Base-by-base conservation (phyloP, 2,113 vertebrate genomes). In the Herpailurus yagouaroundi region DNA sequence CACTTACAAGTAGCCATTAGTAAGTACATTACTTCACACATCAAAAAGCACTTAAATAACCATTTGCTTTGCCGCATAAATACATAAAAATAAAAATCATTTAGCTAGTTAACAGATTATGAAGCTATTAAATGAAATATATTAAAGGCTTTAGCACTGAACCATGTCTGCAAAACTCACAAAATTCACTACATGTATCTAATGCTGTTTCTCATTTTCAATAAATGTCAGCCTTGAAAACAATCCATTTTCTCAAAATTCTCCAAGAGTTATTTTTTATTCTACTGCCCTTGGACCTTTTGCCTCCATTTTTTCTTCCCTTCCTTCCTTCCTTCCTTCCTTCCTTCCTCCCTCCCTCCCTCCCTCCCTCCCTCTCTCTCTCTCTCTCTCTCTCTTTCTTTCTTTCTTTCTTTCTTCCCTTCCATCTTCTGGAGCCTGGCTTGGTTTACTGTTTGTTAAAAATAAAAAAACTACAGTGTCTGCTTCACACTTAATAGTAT, bases 1-100 rank as follows among this genome's bases (percentile, higher is more conserved):
- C 66, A 93, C 13, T 91, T 87, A 73, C 18, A 29, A 82, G 55
- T 82, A 52, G 63, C 86, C 76, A 80, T 89, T 89, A 55, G 87
- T 84, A 95, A 97, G 81, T 41, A 48, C 41, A 64, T 71, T 80
- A 77, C 52, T 90, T 92, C 41, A n/a, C 66, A 73, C 45, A 96
- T 89, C 64, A 68, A 83, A 95, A 94, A 81, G 16, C 45, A 66
- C n/a, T 89, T 92, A 89, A 95, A 90, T 27, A 88, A 73, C n/a
- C 55, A 91, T 95, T 97, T 76, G 95, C 85, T 91, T 97, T 85
- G 60, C 63, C 81, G 33, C 66, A 68, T 87, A 57, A 93, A 84
- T 80, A 66, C 1, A 66, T 74, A 91, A 91, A 96, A 94, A 91
- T 95, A 60, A 93, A 93, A 97, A 91, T 85, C 76, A 95, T 76